Base-by-base conservation (phyloP, 2,113 vertebrate species). In the Pelusios castaneus region DNA sequence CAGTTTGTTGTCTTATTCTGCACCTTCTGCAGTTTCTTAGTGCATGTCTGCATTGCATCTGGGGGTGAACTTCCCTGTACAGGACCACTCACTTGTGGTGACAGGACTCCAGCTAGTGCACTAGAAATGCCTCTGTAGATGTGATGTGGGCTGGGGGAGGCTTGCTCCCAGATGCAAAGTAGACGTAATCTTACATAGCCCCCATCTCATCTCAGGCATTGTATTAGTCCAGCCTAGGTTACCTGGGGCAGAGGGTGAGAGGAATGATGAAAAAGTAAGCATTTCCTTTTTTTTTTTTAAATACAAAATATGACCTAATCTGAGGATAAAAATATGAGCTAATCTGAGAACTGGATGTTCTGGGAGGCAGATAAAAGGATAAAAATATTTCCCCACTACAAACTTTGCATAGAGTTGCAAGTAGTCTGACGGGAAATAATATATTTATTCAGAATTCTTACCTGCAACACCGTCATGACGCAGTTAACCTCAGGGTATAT, bases 401-500 rank as follows among this genome's bases (percentile, higher is more conserved):
- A 13, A 76, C 91, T 12, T 92, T 47, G 51, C 82, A 0, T n/a
- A 93, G 38, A 88, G 17, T n/a, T 82, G 85, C n/a, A 41, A 12
- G 67, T 58, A 55, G 34, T 54, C 31, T 7, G 1, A 89, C 70
- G 76, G 13, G 45, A 89, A 63, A 17, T 85, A 76, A 76, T 76
- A 43, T 43, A 25, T 45, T 27, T 76, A 82, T 58, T 58, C 8
- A 51, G 56, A 31, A 81, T 52, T 70, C 96, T 47, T 97, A 97
- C 98, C 96, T 3, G n/a, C n/a, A n/a, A n/a, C n/a, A n/a, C 63
- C 85, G 41, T 0, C 13, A 3, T 3, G 1, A 11, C 17, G 93
- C 99, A 99, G 19, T 97, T 89, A 51, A 99, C 67, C 0, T 96
- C 56, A 12, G 97, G 87, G 2, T 87, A 9, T 11, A 81, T 49